Conservation (phyloP, 2,797 vertebrate genomes). For the Gymnoscopelus braueri region DNA sequence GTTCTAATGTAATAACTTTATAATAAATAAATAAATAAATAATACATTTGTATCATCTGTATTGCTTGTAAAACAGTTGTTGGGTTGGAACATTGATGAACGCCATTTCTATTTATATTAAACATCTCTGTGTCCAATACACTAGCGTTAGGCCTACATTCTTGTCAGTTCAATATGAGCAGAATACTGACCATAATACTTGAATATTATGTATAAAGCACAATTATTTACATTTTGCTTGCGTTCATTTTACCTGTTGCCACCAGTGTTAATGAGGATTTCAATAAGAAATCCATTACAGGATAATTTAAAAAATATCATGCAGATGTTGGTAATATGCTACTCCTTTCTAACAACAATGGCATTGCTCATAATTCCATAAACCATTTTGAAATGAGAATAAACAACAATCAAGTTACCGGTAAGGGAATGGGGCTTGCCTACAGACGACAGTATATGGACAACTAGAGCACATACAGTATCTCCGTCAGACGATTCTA, state of each 20-base stretch:
- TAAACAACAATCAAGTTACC: too few relatives aligned
- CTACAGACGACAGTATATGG: too few relatives aligned
- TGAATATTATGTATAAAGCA: slow-evolving; percentile 63
- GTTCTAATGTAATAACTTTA: neutral
- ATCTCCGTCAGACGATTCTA: too few relatives aligned
- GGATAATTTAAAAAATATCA: too few relatives aligned
- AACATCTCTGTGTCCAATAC: slow-evolving; percentile 2
- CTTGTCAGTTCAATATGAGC: slow-evolving; percentile 38
- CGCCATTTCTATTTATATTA: slow-evolving; percentile 3
- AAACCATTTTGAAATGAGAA: too few relatives aligned
- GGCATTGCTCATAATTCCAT: too few relatives aligned
- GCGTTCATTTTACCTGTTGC: slow-evolving; percentile 4
- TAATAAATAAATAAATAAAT: too few relatives aligned
- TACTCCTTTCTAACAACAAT: too few relatives aligned
- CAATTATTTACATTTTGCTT: slow-evolving; percentile 11
- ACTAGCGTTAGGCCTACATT: too few relatives aligned
- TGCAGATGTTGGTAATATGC: too few relatives aligned
- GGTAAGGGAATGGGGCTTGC: too few relatives aligned
- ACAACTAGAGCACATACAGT: too few relatives aligned
- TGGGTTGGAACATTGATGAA: slow-evolving; percentile 11
- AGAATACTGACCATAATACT: slow-evolving; percentile 26
- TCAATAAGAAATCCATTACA: neutral
- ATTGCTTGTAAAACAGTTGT: slow-evolving; percentile 20
- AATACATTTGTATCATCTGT: slow-evolving; percentile 17
- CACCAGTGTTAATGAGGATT: slow-evolving; percentile 8